A percentile compares a stretch with the other conserved stretches of the same genome.
These are phyloP conservation scores for Crocuta crocuta DNA, from an alignment of 2,113 vertebrate species.

Conservation along the genomic window DNA sequence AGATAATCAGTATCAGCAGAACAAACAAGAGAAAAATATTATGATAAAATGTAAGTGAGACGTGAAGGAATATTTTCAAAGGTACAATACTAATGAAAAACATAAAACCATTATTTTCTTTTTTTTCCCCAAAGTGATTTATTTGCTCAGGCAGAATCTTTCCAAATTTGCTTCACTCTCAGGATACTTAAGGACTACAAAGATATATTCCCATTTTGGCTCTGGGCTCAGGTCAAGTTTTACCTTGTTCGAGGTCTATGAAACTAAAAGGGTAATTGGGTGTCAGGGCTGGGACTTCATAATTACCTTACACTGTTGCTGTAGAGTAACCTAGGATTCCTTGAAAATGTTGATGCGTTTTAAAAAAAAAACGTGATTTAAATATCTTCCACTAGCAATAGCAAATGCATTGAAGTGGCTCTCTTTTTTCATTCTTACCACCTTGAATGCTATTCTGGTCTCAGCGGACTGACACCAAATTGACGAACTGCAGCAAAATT, in stretches of 20 bases:
- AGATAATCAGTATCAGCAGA: conserved; percentile 85
- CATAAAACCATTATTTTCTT: conserved; percentile 62
- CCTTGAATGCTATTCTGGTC: conserved; percentile 64
- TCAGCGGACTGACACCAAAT: conserved; percentile 56
- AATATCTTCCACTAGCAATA: conserved; percentile 34
- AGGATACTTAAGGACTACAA: conserved; percentile 1
- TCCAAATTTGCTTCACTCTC: conserved; percentile 68
- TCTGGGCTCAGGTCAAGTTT: conserved; percentile 47
- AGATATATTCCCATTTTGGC: conserved; percentile 59
- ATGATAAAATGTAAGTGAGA: conserved; percentile 80
- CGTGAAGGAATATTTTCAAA: conserved; percentile 72
- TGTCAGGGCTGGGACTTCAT: neutral
- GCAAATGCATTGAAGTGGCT: conserved; percentile 19
- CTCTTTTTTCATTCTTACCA: conserved; percentile 25
- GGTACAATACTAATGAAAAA: conserved; percentile 82
- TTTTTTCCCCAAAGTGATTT: conserved; percentile 66
- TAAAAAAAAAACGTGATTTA: neutral
- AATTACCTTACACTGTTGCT: conserved; percentile 52
- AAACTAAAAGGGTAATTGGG: conserved; percentile 40
- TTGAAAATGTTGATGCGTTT: neutral
- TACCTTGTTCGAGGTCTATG: conserved; percentile 24
- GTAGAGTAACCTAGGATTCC: neutral
- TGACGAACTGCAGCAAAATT: conserved; percentile 75
- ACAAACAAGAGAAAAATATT: conserved; percentile 84
- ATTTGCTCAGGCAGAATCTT: conserved; percentile 64